Evolutionary conservation across 1,140 invertebrate species (phyloP).

Genomic region (Pentalonia nigronervosa): DNA sequence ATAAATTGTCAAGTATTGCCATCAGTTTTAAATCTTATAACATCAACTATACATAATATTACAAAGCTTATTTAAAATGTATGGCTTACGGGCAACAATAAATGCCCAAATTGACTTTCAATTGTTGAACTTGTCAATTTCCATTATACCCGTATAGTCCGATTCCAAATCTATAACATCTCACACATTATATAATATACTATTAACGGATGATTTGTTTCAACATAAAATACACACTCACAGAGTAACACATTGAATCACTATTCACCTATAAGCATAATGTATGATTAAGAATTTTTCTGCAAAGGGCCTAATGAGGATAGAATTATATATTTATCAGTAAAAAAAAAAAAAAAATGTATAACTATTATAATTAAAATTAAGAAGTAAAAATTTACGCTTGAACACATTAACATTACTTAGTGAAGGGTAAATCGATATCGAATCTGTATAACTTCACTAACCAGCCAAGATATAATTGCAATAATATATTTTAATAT

Average conservation of each 20-base stretch:
- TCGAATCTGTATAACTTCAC: too few species aligned
- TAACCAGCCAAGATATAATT: background rate
- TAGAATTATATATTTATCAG: background rate
- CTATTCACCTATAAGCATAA: background rate
- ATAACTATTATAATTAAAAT: too few species aligned
- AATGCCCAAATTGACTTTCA: background rate
- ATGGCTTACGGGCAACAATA: background rate
- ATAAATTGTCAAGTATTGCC: background rate
- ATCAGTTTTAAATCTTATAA: background rate
- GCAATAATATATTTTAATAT: background rate
- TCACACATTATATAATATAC: background rate
- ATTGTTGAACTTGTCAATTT: background rate
- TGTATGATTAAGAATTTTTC: too few species aligned
- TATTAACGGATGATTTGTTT: background rate
- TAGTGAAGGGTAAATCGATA: background rate
- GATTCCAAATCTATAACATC: background rate
- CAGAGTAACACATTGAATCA: background rate
- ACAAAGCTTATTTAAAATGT: background rate
- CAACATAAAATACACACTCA: background rate
- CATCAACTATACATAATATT: background rate
- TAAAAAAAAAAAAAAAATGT: too few species aligned
- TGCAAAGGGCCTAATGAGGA: too few species aligned
- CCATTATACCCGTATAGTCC: background rate
- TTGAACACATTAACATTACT: too few species aligned
- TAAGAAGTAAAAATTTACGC: too few species aligned